Base-by-base conservation (phyloP, 2,113 vertebrate genomes). In the Furnarius figulus region DNA sequence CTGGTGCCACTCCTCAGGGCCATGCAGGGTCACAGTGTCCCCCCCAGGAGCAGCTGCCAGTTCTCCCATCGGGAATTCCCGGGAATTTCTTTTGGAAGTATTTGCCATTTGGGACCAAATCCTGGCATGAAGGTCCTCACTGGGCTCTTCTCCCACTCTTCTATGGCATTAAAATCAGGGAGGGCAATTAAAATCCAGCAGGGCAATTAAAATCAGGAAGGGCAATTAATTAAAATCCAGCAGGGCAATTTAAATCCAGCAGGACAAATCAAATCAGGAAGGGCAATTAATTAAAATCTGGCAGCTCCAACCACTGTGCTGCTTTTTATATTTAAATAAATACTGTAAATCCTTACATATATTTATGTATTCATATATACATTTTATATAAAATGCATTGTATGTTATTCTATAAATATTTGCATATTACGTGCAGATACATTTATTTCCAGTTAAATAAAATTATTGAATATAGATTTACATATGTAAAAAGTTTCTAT, bases 61-160 rank as follows among this genome's bases (percentile, higher is more conserved):
- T 19, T 28, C 15, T 7, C 56, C 39, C 1, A 0, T 16, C 0
- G 0, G 47, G 46, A 46, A 46, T 50, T 50, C 49, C 49, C 14
- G 24, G 49, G 49, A 50, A 50, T 50, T 40, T 27, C 30, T 52
- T 39, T 19, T 13, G 35, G 30, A 22, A 52, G n/a, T 25, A 27
- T n/a, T 71, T n/a, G 65, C 23, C 14, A 4, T 28, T 27, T 27
- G 10, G n/a, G 39, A 35, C 3, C 5, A 7, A 39, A n/a, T 52
- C 50, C 73, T 16, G 4, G 33, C 44, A 53, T 2, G 17, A 11
- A 22, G 6, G 8, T 66, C 16, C 11, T 65, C 16, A 1, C 37
- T 30, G 81, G 23, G 44, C 44, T 46, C 44, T 22, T 66, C 8
- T 28, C 4, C 2, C 10, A 4, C 4, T 61, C 68, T 82, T n/a